Conservation (phyloP, 2,113 vertebrate genomes). For the Aramus guarauna region DNA sequence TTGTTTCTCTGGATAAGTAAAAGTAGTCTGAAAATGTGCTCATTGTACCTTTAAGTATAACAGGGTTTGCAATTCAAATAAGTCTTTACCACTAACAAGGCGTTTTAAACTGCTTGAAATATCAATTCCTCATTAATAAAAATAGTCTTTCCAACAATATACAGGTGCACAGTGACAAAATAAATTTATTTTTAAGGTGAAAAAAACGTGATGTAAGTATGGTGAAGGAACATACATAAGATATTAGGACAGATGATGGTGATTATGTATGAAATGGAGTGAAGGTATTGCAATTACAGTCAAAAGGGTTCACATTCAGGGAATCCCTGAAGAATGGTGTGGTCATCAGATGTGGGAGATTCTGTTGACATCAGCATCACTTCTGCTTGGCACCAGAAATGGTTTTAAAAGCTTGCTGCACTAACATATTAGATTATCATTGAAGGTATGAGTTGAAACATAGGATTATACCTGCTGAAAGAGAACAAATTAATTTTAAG, state of each 20-base stretch:
- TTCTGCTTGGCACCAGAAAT: slow-evolving; percentile 60
- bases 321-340: slow-evolving; percentile 59
- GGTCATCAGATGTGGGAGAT: slow-evolving; percentile 53
- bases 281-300: slow-evolving; percentile 43
- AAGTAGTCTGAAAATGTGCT: neutral
- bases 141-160: neutral
- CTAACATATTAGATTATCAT: slow-evolving; percentile 54
- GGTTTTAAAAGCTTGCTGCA: slow-evolving; percentile 67
- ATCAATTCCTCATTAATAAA: neutral
- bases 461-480: slow-evolving; percentile 64
- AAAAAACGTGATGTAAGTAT: slow-evolving; percentile 15
- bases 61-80: neutral
- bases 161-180: slow-evolving; percentile 48
- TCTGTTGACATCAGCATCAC: slow-evolving; percentile 59
- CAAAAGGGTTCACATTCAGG: slow-evolving; percentile 53
- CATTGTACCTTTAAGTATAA: neutral
- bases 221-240: slow-evolving; percentile 54
- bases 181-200: slow-evolving; percentile 15
- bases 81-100: neutral
- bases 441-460: slow-evolving; percentile 59
- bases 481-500: slow-evolving; percentile 57
- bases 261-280: slow-evolving; percentile 32
- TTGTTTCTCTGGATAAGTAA: neutral
- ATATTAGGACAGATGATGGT: neutral
- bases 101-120: neutral